Evolutionary conservation across 53 echinoderm and acorn worm species (phyloP).

Genomic region (Arbacia lixula): DNA sequence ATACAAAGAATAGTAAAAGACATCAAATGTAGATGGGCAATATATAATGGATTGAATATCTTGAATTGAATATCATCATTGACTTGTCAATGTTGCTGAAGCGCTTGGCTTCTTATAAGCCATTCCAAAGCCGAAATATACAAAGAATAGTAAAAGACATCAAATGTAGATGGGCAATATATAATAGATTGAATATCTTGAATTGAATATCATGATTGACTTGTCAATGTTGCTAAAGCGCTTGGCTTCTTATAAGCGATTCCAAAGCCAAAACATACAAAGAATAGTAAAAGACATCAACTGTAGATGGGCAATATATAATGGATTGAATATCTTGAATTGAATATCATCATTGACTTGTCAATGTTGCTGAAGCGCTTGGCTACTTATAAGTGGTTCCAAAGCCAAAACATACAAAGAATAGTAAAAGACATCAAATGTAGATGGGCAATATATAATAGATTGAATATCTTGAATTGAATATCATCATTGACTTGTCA

Average conservation of each 20-base stretch:
- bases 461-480: no score
- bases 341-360: conserved; percentile 99
- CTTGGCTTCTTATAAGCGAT: conserved; percentile 89
- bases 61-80: conserved; percentile 98
- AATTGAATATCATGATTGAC: conserved; percentile 98
- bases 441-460: no score
- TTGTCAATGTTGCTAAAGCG: conserved; percentile 99
- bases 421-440: not conserved
- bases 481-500: conserved; percentile 93
- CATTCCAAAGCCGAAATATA: not conserved
- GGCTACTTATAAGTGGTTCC: conserved; percentile 84
- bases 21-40: no score
- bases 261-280: not conserved
- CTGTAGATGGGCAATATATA: no score
- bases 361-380: conserved; percentile 99
- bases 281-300: not conserved
- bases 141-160: not conserved
- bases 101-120: conserved; percentile 92
- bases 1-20: not conserved
- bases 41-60: no score
- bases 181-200: no score
- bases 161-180: no score
- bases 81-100: conserved; percentile 99
- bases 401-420: not conserved
- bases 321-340: no score